Base-by-base conservation (phyloP, 2,113 vertebrate genomes). In the Hippocampus barbouri region DNA sequence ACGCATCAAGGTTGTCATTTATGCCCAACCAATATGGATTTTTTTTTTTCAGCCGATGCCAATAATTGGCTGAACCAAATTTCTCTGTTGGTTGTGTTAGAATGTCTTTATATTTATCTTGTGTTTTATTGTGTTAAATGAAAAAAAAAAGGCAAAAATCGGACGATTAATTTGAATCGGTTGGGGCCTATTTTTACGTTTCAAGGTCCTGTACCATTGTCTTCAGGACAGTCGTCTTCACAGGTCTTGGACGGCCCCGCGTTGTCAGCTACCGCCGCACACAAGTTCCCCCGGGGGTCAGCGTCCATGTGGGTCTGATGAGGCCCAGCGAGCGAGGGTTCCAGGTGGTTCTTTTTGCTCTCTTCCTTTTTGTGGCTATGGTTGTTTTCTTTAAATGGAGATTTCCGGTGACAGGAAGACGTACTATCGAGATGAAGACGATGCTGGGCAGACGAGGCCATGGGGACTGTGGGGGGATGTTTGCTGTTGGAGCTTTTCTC, bases 341-440 rank as follows among this genome's bases (percentile, higher is more conserved):
- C 95, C 79, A 94, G 85, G 41, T 95, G 92, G 79, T 94, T 92
- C 91, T 95, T 96, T 90, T 94, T 94, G 77, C 90, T 94, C 72
- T 98, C 97, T 80, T 99, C 97, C 85, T 96, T 98, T 81, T 95
- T 96, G 82, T 94, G 93, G 75, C 92, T 94, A 82, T 94, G 93
- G 75, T 93, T 94, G 82, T 93, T 92, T 90, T 97, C 96, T 91
- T 97, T 98, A 82, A 96, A 93, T 0, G 94, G 94, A 79, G 95
- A 96, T 73, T 97, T 98, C 89, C 94, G 95, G 78, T 94, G 86
- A 76, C 94, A 95, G 70, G 82, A 82, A 41, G 89, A 89, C 77
- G 88, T 90, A 86, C 92, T 92, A 66, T 93, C 90, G 0, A 86
- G 84, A 59, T 88, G 83, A 18, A 85, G 81, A 43, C 87, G 87